Percentiles rank a stretch among this genome's conserved stretches.
Evolutionary conservation across 2,888 invertebrate species (phyloP).

Genomic region (Pterostichus madidus): DNA sequence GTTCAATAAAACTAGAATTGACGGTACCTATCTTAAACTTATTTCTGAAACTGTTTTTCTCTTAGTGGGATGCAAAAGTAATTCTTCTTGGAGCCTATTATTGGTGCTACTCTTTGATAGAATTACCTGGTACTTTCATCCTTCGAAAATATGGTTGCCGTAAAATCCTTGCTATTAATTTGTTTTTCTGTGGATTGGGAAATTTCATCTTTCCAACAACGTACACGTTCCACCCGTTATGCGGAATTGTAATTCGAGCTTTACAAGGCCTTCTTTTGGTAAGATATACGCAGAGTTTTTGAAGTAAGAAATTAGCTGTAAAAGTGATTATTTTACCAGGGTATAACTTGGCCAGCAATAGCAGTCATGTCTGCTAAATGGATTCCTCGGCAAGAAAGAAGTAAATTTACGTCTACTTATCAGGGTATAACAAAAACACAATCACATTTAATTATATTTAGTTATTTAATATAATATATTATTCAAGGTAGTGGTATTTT

Average conservation of each 20-base stretch:
- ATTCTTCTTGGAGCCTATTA: constrained; percentile 76
- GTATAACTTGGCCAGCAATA: constrained; percentile 76
- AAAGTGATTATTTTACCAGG: constrained; percentile 68
- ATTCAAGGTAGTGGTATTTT: no score
- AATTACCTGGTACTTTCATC: constrained; percentile 76
- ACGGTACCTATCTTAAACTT: background rate
- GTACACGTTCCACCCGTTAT: constrained; percentile 72
- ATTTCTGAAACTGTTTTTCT: background rate
- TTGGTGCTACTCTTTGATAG: constrained; percentile 76
- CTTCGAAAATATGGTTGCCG: constrained; percentile 76
- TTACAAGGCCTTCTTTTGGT: constrained; percentile 77
- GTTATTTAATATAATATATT: no score
- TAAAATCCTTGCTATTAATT: constrained; percentile 75
- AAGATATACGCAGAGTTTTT: constrained; percentile 9
- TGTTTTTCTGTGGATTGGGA: constrained; percentile 75
- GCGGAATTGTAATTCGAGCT: constrained; percentile 74
- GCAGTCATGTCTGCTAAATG: constrained; percentile 73
- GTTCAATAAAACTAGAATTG: no score
- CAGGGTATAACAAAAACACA: constrained; percentile 67
- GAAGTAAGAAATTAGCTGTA: constrained; percentile 5
- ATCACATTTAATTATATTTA: background rate
- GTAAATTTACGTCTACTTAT: constrained; percentile 72
- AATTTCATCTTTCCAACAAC: constrained; percentile 76
- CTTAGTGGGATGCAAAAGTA: constrained; percentile 69
- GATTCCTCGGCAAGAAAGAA: constrained; percentile 73